Percentiles rank a stretch among this genome's conserved stretches.
Evolutionary conservation across 2,888 invertebrate species (phyloP).

Genomic region (Pachymerium ferrugineum): DNA sequence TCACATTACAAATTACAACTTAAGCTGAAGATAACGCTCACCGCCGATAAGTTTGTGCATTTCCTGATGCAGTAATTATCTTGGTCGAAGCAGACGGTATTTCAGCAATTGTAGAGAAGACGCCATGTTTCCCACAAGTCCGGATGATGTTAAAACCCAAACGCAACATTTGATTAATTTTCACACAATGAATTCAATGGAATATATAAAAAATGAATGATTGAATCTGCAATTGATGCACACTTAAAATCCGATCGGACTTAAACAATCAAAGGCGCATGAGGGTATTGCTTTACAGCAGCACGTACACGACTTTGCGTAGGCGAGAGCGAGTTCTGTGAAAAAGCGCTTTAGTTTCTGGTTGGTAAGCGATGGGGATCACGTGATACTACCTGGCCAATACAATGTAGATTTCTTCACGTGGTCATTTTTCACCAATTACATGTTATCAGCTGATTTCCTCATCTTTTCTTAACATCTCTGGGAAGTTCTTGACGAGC

Average conservation of each 20-base stretch:
- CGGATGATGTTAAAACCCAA: slow-evolving; percentile 32
- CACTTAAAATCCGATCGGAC: slow-evolving; percentile 1
- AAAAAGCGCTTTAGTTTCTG: not conserved
- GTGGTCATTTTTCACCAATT: not conserved
- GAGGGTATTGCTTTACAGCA: not conserved
- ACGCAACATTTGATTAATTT: slow-evolving; percentile 31
- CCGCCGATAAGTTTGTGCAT: not conserved
- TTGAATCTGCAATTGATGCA: not conserved
- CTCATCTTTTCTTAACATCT: too few species aligned
- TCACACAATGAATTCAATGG: not conserved
- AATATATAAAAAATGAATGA: not conserved
- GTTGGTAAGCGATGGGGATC: not conserved
- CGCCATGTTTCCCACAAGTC: slow-evolving; percentile 33
- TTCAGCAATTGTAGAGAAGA: not conserved
- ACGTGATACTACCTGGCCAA: not conserved
- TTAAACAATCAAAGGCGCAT: not conserved
- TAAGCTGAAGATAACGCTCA: too few species aligned
- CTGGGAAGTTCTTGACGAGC: too few species aligned
- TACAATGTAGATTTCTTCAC: not conserved
- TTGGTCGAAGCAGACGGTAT: slow-evolving; percentile 28
- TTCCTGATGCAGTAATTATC: not conserved
- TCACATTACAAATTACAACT: too few species aligned
- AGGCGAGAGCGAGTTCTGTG: not conserved
- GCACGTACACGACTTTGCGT: too few species aligned
- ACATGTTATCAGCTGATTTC: not conserved